These are phyloP conservation scores for Aphelinus certus DNA, from an alignment of 1,140 invertebrate species.

Conservation along the genomic window DNA sequence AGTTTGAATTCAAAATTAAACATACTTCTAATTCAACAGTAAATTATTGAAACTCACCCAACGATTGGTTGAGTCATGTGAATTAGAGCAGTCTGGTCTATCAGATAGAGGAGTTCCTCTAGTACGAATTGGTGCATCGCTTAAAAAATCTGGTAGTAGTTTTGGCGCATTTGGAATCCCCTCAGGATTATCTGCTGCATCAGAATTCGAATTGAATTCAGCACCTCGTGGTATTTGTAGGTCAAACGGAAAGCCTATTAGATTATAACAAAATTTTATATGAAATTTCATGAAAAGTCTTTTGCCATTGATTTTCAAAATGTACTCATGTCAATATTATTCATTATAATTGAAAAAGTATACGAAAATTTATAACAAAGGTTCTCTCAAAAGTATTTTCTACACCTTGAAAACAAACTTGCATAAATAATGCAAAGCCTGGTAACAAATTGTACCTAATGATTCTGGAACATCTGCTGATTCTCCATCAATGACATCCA, in stretches of 20 bases:
- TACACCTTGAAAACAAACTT: too few relatives aligned
- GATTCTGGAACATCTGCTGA: slow-evolving; percentile 47
- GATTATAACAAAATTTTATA: slow-evolving; percentile 12
- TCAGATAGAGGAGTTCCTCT: slow-evolving; percentile 63
- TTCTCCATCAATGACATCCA: slow-evolving; percentile 43
- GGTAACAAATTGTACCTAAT: slow-evolving; percentile 43
- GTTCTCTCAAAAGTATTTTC: too few relatives aligned
- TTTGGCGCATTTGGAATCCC: slow-evolving; percentile 65
- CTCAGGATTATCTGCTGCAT: slow-evolving; percentile 34
- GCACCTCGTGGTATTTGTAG: slow-evolving; percentile 47
- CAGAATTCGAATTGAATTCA: slow-evolving; percentile 47
- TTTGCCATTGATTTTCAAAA: background rate
- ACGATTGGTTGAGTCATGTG: slow-evolving; percentile 55
- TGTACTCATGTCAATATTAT: too few relatives aligned
- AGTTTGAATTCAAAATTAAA: background rate
- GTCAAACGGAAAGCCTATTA: slow-evolving; percentile 55
- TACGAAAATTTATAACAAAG: background rate
- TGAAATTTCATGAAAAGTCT: background rate
- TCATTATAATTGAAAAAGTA: background rate
- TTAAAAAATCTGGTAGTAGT: slow-evolving; percentile 78
- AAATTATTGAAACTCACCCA: slow-evolving; percentile 46
- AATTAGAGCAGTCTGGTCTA: slow-evolving; percentile 54
- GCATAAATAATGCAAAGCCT: background rate
- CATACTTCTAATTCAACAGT: background rate
- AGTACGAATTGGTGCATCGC: slow-evolving; percentile 74